Evolutionary conservation across 2,888 invertebrate species (phyloP), one percentile per base, ranked within the genome.

Genomic region (Eugnorisma glareosa): DNA sequence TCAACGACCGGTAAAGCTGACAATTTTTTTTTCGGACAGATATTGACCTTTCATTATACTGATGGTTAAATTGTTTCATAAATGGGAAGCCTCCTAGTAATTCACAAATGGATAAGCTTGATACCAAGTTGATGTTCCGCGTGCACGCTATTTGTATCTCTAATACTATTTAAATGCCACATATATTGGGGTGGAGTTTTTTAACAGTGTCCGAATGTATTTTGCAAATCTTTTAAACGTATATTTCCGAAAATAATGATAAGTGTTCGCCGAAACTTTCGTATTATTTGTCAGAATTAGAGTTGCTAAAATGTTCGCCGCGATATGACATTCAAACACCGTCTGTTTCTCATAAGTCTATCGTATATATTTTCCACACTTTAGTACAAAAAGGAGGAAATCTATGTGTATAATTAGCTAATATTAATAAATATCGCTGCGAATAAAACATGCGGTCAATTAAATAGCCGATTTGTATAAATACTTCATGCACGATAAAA

Each of bases 21-120:
- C 75, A 67, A 40, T 54, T 68, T 10, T 72, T 67, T n/a, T 71
- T 70, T 68, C 0, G 40, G 70, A 67, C 64, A 59, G 64, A 63
- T 31, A 54, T 66, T 37, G 28, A 51, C 67, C 73, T 73, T 84
- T 77, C 84, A 86, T 89, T 86, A 88, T 77, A 77, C 68, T 82
- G 80, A 87, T 86, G 81, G 82, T 75, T 72, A 76, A 73, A 86
- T 89, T 84, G 37, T 82, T 83, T 88, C 84, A 90, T 84, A 84
- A 86, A 87, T 86, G 77, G 81, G 81, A 84, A 83, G 80, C 75
- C 83, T 82, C 70, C 67, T 63, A 77, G 51, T 66, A 77, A 84
- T 79, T 71, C 76, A 81, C 79, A 81, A 81, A 79, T 81, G 66
- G 72, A 80, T 70, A 67, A 73, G 45, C 71, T 63, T 72, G 48